phyloP scores from a whole-genome alignment of 2,113 vertebrate species.

The Felis chaus region DNA sequence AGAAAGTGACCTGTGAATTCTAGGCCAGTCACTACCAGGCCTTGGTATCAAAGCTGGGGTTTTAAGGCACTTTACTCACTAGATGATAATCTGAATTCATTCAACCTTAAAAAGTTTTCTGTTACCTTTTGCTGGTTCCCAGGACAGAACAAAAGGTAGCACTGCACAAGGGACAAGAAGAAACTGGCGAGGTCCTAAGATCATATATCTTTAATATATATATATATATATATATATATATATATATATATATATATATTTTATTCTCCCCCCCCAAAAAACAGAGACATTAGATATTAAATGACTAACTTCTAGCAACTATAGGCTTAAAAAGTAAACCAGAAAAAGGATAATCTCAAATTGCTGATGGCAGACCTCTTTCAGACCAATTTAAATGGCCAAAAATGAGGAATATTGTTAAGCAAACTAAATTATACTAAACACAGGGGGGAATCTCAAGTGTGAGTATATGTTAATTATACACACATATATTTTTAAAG shows the following conservation, averaged over 20 bases:
- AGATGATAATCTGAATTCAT: slow-evolving; percentile 29
- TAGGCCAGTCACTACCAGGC: not conserved
- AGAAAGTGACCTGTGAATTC: not conserved
- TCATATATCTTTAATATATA: not conserved
- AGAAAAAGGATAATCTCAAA: slow-evolving; percentile 32
- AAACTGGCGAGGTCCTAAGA: not conserved
- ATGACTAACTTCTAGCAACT: slow-evolving; percentile 8
- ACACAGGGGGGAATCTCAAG: not conserved
- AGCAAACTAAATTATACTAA: slow-evolving; percentile 29
- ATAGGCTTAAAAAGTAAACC: not conserved
- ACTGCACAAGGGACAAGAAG: not conserved
- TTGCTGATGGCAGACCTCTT: not conserved
- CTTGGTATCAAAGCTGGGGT: not conserved
- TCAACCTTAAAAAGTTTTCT: not conserved
- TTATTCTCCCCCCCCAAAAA: not conserved
- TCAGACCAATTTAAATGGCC: slow-evolving; percentile 26
- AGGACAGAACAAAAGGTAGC: not conserved
- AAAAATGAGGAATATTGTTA: not conserved
- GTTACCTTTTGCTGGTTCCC: not conserved
- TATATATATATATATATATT: not conserved
- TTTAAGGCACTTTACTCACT: slow-evolving; percentile 25
- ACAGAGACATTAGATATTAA: not conserved
- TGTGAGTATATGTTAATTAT: not conserved
- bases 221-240: too few species aligned
- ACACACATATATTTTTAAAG: not conserved